phyloP scores from a whole-genome alignment of 2,113 vertebrate genomes.

The Oryctolagus cuniculus region DNA sequence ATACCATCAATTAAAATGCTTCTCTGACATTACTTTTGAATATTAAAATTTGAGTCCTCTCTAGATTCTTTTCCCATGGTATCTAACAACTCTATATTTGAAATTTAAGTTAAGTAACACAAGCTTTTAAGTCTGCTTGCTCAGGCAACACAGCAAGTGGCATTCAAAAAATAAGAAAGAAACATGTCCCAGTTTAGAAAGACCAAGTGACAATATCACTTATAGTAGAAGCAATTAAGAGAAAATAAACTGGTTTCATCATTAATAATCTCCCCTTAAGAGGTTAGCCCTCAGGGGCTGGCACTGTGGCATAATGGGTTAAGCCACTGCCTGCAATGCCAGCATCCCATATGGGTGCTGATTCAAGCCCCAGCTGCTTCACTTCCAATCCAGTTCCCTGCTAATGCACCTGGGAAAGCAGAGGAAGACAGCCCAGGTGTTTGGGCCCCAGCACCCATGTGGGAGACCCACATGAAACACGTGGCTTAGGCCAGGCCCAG shows the following conservation, averaged over 20 bases:
- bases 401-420: too few species aligned
- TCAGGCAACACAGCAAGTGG: conserved; percentile 42
- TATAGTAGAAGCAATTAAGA: conserved; percentile 24
- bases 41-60: conserved; percentile 44
- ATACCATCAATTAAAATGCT: conserved; percentile 23
- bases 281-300: background rate
- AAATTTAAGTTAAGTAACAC: conserved; percentile 65
- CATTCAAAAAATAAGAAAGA: background rate
- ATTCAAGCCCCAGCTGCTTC: too few species aligned
- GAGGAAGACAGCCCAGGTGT: too few species aligned
- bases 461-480: too few species aligned
- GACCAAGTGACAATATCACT: conserved; percentile 23
- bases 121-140: conserved; percentile 56
- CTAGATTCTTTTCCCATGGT: background rate
- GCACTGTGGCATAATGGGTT: too few species aligned
- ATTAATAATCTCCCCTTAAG: conserved; percentile 43
- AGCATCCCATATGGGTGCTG: too few species aligned
- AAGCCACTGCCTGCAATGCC: too few species aligned
- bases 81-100: conserved; percentile 58
- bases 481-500: too few species aligned
- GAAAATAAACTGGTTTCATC: conserved; percentile 53
- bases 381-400: too few species aligned
- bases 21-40: conserved; percentile 17
- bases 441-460: too few species aligned
- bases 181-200: conserved; percentile 11